Percentiles rank a stretch among this genome's conserved stretches.
These are phyloP conservation scores for Callopanchax toddi DNA, from an alignment of 2,113 vertebrate genomes.

Conservation along the genomic window DNA sequence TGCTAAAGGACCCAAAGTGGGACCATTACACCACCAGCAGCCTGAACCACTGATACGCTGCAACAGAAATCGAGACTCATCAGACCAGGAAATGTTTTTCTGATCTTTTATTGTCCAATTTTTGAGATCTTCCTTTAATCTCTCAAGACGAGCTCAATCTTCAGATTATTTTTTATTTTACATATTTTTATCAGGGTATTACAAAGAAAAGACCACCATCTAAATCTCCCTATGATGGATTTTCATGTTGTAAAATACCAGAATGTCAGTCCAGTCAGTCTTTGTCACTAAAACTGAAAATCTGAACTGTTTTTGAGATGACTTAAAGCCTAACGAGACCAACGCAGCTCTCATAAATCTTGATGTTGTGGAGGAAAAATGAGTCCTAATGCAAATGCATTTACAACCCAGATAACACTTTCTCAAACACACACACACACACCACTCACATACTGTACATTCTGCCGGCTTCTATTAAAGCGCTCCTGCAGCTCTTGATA, in stretches of 20 bases:
- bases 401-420: constrained; percentile 59
- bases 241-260: constrained; percentile 29
- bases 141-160: background rate
- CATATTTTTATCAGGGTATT: constrained; percentile 1
- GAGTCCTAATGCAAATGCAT: constrained; percentile 71
- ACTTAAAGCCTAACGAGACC: constrained; percentile 44
- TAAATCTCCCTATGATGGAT: constrained; percentile 23
- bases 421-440: constrained; percentile 11
- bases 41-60: too few relatives aligned
- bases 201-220: constrained; percentile 12
- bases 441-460: constrained; percentile 9
- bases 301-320: constrained; percentile 60
- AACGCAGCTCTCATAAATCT: constrained; percentile 44
- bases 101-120: too few relatives aligned
- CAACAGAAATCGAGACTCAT: too few relatives aligned
- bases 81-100: too few relatives aligned
- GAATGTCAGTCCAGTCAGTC: constrained; percentile 45
- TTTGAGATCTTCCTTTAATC: background rate
- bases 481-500: constrained; percentile 80
- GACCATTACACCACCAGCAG: too few relatives aligned
- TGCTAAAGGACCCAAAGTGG: too few relatives aligned
- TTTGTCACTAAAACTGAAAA: constrained; percentile 57
- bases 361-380: constrained; percentile 43
- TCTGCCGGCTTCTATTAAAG: constrained; percentile 69
- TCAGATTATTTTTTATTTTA: too few relatives aligned